A percentile compares a stretch with the other conserved stretches of the same genome.
Evolutionary conservation across 92 coral and sea anemone species (phyloP).

Genomic region (Phymanthus crucifer): DNA sequence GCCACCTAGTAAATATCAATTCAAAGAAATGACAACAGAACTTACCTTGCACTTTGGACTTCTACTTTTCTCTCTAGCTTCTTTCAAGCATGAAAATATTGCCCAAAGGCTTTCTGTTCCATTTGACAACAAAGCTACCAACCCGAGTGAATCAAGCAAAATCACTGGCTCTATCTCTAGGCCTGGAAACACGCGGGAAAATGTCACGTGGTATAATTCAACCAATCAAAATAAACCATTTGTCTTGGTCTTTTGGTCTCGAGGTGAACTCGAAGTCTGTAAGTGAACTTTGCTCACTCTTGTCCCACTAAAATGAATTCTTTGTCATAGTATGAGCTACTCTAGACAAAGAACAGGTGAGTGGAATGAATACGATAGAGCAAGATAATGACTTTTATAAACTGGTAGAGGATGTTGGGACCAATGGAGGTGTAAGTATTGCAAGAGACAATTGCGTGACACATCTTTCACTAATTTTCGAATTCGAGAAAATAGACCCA

Average conservation of each 20-base stretch:
- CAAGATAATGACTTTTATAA: constrained; percentile 33
- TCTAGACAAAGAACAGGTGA: too few species aligned
- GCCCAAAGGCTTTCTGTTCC: neutral
- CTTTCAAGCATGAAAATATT: neutral
- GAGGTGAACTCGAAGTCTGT: too few species aligned
- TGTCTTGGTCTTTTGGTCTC: neutral
- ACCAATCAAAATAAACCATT: neutral
- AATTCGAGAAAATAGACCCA: constrained; percentile 48
- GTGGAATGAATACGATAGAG: constrained; percentile 32
- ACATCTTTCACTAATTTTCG: neutral
- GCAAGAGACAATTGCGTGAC: neutral
- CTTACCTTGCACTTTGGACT: neutral
- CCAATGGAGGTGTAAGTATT: constrained; percentile 25
- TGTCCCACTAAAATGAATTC: neutral
- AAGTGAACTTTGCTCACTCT: too few species aligned
- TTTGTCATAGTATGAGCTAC: too few species aligned
- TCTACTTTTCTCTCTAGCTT: neutral
- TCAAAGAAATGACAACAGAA: neutral
- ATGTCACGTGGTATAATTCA: neutral
- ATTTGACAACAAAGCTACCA: neutral
- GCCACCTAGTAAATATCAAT: neutral
- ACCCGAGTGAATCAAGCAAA: neutral
- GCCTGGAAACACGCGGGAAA: neutral
- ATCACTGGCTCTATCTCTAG: neutral
- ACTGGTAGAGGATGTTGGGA: constrained; percentile 15